Conservation (phyloP, 92 coral and sea anemone species). For the Paragorgia papillata region DNA sequence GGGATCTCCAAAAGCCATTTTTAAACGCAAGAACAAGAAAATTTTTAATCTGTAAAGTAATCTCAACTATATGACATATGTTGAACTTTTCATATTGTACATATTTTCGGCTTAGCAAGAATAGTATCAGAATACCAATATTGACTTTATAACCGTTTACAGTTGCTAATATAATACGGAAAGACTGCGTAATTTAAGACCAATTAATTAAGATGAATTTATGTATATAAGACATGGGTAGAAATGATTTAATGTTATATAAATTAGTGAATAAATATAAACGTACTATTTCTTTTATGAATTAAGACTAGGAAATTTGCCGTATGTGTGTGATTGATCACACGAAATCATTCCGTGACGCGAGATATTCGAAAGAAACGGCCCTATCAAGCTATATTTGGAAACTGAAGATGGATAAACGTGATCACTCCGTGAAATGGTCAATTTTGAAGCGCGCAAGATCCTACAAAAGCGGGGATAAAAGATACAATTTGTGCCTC, state of each 20-base stretch:
- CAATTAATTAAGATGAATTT: neutral
- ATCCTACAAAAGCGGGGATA: no score
- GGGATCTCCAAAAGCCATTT: conserved; percentile 15
- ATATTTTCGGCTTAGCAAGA: no score
- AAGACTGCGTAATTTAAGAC: neutral
- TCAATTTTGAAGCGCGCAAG: no score
- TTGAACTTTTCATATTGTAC: neutral
- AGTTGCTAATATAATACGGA: neutral
- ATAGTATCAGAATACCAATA: neutral
- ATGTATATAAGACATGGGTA: neutral
- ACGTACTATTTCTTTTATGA: no score
- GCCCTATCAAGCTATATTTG: no score
- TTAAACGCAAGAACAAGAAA: conserved; percentile 19
- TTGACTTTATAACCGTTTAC: neutral
- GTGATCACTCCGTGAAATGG: no score
- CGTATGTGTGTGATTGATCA: no score
- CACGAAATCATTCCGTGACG: no score
- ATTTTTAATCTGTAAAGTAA: neutral
- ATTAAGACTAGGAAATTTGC: no score
- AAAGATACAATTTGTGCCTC: no score
- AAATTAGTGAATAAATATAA: neutral
- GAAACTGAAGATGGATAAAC: no score
- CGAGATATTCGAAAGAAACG: no score
- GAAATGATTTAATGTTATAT: neutral
- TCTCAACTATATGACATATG: neutral